Percentiles rank a stretch among this genome's conserved stretches.
These are phyloP conservation scores for Cyprinodon brontotheroides DNA, from an alignment of 2,113 vertebrate genomes.

Conservation along the genomic window DNA sequence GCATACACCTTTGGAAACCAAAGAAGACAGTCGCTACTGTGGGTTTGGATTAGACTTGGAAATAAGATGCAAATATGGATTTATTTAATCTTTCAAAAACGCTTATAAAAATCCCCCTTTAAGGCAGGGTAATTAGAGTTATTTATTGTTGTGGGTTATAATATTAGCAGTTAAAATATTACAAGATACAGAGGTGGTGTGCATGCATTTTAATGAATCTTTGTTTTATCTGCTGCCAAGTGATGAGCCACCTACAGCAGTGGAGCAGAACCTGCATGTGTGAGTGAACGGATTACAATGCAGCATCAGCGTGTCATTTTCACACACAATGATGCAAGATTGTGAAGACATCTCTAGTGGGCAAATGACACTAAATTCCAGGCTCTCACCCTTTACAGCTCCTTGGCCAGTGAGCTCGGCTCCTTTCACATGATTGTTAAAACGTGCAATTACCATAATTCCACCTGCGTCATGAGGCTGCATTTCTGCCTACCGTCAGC, in stretches of 20 bases:
- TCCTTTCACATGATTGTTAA: neutral
- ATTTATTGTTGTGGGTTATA: conserved; percentile 76
- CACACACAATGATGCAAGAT: conserved; percentile 4
- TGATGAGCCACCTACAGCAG: conserved; percentile 68
- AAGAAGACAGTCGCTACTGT: too few relatives aligned
- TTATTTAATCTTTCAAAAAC: conserved; percentile 75
- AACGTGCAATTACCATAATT: conserved; percentile 18
- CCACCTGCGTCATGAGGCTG: neutral
- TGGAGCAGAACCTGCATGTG: conserved; percentile 38
- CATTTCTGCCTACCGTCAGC: neutral
- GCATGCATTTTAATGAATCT: conserved; percentile 80
- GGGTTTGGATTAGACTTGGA: conserved; percentile 40
- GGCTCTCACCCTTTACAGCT: neutral
- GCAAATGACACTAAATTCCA: neutral
- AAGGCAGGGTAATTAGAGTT: conserved; percentile 72
- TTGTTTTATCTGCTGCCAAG: conserved; percentile 79
- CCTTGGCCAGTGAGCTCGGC: neutral
- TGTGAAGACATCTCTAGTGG: neutral
- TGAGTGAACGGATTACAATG: conserved; percentile 35
- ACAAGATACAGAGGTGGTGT: conserved; percentile 72
- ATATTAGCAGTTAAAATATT: conserved; percentile 72
- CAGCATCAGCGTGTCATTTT: conserved; percentile 30
- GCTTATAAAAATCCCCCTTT: conserved; percentile 72
- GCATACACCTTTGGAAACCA: too few relatives aligned
- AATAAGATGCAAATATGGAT: conserved; percentile 69